Base-by-base conservation (phyloP, 2,888 invertebrate genomes). In the Watsonalla cultraria region DNA sequence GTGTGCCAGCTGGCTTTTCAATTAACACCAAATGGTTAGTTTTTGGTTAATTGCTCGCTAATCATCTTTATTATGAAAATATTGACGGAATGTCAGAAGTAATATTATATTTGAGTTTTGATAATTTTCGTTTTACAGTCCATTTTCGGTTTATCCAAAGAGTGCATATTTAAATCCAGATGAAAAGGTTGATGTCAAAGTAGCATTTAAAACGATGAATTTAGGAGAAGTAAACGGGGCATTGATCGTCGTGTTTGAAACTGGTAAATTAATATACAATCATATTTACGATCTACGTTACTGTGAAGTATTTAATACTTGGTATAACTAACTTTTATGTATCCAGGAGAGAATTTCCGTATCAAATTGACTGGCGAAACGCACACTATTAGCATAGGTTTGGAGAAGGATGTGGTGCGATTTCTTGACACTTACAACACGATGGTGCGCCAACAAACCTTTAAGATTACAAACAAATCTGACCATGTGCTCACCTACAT, bases 381-480 rank as follows among this genome's bases (percentile, higher is more conserved):
- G 0, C 76, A 88, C 42, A 83, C 84, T 47, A 91, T 91, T 2
- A 82, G 78, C 37, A 76, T 94, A 49, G 76, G 82, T 53, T 65
- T 94, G n/a, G 91, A 92, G 54, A 90, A 89, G 54, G 73, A 86
- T 46, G 78, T 81, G 0, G 74, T 94, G 0, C 68, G 86, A 58
- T 92, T 94, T 64, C 79, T 86, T 5, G 92, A 93, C 49, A 93
- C 93, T 0, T 94, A 86, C 64, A 88, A 93, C 54, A 92, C 92
- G 5, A 82, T 94, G 77, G 86, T 90, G 49, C 86, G 91, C 11
- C 89, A 92, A 54, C 84, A 86, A 59, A 80, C 76, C 0, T 74
- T 93, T 15, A 90, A 88, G 60, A 82, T 94, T 49, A 74, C 74
- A n/a, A 94, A 94, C 68, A 89, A 89, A 58, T 93, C 93, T 11